Evolutionary conservation across 2,888 invertebrate species (phyloP).

Genomic region (Cephus sareptanus): DNA sequence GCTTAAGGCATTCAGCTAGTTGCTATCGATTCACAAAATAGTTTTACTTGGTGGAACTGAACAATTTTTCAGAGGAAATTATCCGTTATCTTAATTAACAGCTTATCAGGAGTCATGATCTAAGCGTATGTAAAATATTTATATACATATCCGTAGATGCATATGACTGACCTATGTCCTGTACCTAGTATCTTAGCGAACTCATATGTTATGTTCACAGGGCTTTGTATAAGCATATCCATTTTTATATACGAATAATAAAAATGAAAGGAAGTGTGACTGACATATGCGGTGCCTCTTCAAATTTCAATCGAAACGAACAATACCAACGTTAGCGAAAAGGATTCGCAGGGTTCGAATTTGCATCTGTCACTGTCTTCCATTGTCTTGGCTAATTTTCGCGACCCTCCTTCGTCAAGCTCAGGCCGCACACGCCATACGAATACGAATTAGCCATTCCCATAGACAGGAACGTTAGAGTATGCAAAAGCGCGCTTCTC

Average conservation of each 20-base stretch:
- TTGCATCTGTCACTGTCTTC: constrained; percentile 61
- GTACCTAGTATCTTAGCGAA: not conserved
- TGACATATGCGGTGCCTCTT: constrained; percentile 38
- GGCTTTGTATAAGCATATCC: too few relatives aligned
- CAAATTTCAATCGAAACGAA: constrained; percentile 50
- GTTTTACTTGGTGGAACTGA: too few relatives aligned
- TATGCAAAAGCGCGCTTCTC: too few relatives aligned
- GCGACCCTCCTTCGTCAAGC: constrained; percentile 36
- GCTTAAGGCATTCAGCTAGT: too few relatives aligned
- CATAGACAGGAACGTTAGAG: constrained; percentile 31
- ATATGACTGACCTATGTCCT: constrained; percentile 7
- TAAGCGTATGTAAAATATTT: too few relatives aligned
- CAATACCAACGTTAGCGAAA: constrained; percentile 39
- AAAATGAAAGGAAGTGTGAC: constrained; percentile 13
- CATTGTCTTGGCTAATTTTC: constrained; percentile 65
- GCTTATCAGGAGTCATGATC: too few relatives aligned
- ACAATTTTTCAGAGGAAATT: too few relatives aligned
- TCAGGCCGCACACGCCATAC: constrained; percentile 15
- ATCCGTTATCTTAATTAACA: too few relatives aligned
- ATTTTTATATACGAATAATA: not conserved
- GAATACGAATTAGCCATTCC: constrained; percentile 56
- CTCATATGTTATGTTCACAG: not conserved
- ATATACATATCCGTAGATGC: not conserved
- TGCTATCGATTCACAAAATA: too few relatives aligned
- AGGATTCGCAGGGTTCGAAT: constrained; percentile 46